These are phyloP conservation scores for Pectinophora gossypiella DNA, from an alignment of 1,140 invertebrate species.

Conservation along the genomic window DNA sequence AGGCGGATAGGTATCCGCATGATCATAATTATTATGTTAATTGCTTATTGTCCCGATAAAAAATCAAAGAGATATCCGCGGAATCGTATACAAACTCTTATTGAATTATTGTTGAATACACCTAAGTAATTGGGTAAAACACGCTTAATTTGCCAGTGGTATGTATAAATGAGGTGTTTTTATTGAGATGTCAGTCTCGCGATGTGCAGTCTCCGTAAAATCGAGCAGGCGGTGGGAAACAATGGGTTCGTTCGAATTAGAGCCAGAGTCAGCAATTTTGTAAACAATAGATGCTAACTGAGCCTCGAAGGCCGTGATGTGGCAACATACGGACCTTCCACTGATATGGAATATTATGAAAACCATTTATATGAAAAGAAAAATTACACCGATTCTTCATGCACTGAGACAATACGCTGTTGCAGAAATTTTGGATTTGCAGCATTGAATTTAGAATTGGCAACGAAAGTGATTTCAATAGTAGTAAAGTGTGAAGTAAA, in stretches of 20 bases:
- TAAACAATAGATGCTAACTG: slow-evolving; percentile 51
- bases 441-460: too few species aligned
- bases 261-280: slow-evolving; percentile 44
- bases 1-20: too few species aligned
- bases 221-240: slow-evolving; percentile 39
- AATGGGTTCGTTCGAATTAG: slow-evolving; percentile 48
- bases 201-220: slow-evolving; percentile 40
- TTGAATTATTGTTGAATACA: background rate
- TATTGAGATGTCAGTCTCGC: background rate
- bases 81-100: background rate
- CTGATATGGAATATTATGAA: slow-evolving; percentile 19
- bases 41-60: slow-evolving; percentile 1
- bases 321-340: slow-evolving; percentile 20
- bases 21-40: slow-evolving; percentile 5
- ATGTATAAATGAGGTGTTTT: background rate
- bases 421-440: too few species aligned
- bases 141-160: background rate
- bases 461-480: too few species aligned
- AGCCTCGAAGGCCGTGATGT: slow-evolving; percentile 43
- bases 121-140: background rate
- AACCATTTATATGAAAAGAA: too few species aligned
- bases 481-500: too few species aligned
- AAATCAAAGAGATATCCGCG: background rate
- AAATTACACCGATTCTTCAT: too few species aligned
- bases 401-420: too few species aligned